Conservation (phyloP, 2,113 vertebrate genomes). For the Cochlearius cochlearius region DNA sequence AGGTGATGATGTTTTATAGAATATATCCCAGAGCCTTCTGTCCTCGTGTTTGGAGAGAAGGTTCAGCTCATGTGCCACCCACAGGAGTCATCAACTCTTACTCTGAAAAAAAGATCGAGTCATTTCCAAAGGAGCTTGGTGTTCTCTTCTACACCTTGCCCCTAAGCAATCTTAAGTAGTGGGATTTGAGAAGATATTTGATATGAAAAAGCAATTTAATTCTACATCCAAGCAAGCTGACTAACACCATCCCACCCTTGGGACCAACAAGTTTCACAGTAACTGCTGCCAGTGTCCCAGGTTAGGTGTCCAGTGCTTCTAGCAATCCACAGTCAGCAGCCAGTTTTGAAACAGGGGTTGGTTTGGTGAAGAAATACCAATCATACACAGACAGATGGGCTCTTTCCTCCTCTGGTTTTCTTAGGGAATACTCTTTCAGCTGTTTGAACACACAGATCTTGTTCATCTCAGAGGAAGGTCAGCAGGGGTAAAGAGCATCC, state of each 20-base stretch:
- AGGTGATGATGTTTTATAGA: background rate
- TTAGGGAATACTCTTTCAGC: background rate
- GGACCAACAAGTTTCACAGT: background rate
- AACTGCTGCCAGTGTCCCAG: background rate
- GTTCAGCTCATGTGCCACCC: background rate
- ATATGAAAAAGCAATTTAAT: background rate
- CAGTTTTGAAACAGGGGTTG: background rate
- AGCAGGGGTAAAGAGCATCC: background rate
- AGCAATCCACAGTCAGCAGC: background rate
- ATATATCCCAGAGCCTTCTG: background rate
- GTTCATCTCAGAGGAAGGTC: background rate
- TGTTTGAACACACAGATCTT: background rate
- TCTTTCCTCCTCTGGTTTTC: background rate
- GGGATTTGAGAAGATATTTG: background rate
- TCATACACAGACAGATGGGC: background rate
- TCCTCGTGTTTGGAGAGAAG: background rate
- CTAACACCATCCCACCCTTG: background rate
- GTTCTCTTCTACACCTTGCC: background rate
- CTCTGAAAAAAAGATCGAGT: background rate
- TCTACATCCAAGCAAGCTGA: background rate
- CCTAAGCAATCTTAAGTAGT: background rate
- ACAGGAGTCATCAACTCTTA: background rate
- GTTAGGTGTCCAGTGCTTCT: background rate
- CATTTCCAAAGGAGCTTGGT: background rate
- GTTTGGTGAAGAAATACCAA: background rate